Base-by-base conservation (phyloP, 2,888 invertebrate species). In the Drosophila borborema region DNA sequence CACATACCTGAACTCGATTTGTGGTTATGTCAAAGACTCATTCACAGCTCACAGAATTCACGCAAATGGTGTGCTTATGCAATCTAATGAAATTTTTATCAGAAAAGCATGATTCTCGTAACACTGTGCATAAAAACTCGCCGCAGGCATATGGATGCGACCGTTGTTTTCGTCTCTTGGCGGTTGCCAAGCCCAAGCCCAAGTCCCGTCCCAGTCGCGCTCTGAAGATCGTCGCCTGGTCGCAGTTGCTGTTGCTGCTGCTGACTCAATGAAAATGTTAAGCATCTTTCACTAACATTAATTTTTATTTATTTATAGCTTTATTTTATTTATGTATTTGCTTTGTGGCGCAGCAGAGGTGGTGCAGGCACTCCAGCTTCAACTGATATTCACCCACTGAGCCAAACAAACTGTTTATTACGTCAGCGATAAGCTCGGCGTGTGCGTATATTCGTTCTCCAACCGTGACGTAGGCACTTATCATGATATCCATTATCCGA, bases 241-340 rank as follows among this genome's bases (percentile, higher is more conserved):
- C 45, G 2, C 36, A 16, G 28, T 14, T 38, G 36, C 12, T 36
- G 36, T 12, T n/a, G 40, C 40, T 18, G 40, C 38, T 55, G 67
- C 72, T 68, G 76, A 83, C 68, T 86, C 86, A 85, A 85, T 87
- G 81, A 82, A 86, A 85, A 74, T 81, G 82, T 85, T 79, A 70
- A 72, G 74, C 79, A 84, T 85, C 79, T 85, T 79, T 82, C 74
- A 71, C 87, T 79, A 87, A 85, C 82, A 81, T 79, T 79, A 82
- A 87, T 82, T 82, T 80, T 72, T 65, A 79, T 85, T 85, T 87
- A 86, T 86, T 81, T 87, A 81, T 79, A 77, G 81, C 79, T 74
- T 72, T 70, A 70, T 72, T 80, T 83, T 75, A 78, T 85, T 77
- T 82, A 83, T 81, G 77, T 68, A 73, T 74, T 76, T 76, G 73